phyloP scores from a whole-genome alignment of 2,888 invertebrate species.

The Carpatolechia fugitivella region DNA sequence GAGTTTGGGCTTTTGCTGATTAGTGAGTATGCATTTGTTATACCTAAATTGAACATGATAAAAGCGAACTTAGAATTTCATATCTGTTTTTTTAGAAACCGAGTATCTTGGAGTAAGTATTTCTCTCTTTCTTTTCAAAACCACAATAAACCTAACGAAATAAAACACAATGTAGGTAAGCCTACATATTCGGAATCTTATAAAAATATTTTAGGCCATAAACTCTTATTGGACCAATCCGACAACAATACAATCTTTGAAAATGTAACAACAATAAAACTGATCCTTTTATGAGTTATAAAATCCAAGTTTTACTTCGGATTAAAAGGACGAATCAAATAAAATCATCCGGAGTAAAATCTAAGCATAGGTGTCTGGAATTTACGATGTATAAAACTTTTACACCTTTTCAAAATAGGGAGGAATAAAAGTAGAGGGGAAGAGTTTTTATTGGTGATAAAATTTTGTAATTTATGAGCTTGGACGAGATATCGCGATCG shows the following conservation, averaged over 20 bases:
- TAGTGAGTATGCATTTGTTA: too few species aligned
- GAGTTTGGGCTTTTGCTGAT: too few species aligned
- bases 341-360: conserved; percentile 37
- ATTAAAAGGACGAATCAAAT: conserved; percentile 37
- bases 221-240: neutral
- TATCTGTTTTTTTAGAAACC: too few species aligned
- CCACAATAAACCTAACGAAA: too few species aligned
- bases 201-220: neutral
- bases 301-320: conserved; percentile 18
- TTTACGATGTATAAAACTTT: conserved; percentile 55
- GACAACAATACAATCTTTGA: neutral
- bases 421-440: conserved; percentile 18
- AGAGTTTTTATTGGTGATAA: conserved; percentile 46
- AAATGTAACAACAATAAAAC: conserved; percentile 1
- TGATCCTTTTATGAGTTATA: conserved; percentile 5
- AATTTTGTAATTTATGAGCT: conserved; percentile 58
- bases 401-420: conserved; percentile 50
- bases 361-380: conserved; percentile 39
- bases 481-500: conserved; percentile 19
- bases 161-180: neutral
- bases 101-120: too few species aligned
- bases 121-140: too few species aligned
- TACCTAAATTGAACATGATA: too few species aligned
- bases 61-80: too few species aligned
- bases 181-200: neutral